Evolutionary conservation across 1,140 invertebrate genomes (phyloP).

Genomic region (Pantala flavescens): DNA sequence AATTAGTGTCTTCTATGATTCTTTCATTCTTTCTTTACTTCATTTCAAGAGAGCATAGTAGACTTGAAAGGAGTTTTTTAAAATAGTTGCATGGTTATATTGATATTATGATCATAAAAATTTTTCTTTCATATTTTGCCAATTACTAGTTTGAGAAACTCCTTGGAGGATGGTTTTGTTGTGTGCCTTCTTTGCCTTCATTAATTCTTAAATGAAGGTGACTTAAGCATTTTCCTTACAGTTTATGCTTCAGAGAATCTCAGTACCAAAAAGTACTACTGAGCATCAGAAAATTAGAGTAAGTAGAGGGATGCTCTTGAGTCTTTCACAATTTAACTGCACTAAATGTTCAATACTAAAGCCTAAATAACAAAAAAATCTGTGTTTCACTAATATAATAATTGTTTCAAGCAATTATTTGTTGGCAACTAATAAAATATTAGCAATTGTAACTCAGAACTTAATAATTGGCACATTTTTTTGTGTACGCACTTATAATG

Average conservation of each 20-base stretch:
- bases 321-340: neutral
- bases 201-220: slow-evolving; percentile 16
- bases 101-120: too few species aligned
- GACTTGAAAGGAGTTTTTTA: too few species aligned
- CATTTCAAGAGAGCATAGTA: too few species aligned
- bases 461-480: too few species aligned
- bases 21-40: too few species aligned
- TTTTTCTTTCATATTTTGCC: neutral
- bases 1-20: too few species aligned
- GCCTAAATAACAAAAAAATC: neutral
- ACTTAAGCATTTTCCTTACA: slow-evolving; percentile 44
- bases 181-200: neutral
- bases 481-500: too few species aligned
- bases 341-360: neutral
- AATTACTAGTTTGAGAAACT: neutral
- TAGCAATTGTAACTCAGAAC: too few species aligned
- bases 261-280: slow-evolving; percentile 68
- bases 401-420: too few species aligned
- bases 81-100: too few species aligned
- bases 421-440: too few species aligned
- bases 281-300: slow-evolving; percentile 83
- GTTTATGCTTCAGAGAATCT: slow-evolving; percentile 81
- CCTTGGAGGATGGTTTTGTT: too few species aligned
- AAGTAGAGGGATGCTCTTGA: slow-evolving; percentile 43
- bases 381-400: neutral